A percentile compares a stretch with the other conserved stretches of the same genome.
These are phyloP conservation scores for Heliconius melpomene DNA, from an alignment of 1,140 invertebrate genomes.

Conservation along the genomic window DNA sequence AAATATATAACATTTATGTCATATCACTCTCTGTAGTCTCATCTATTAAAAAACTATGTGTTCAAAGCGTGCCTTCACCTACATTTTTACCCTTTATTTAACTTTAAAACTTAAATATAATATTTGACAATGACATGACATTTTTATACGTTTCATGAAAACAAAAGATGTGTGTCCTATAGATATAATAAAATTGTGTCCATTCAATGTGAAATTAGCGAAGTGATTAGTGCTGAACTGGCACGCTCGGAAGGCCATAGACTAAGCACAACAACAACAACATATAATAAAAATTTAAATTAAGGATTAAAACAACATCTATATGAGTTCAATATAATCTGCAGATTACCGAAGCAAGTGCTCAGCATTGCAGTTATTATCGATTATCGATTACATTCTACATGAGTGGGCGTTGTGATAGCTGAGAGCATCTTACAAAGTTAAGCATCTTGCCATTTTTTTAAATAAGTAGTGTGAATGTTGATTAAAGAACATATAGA, in stretches of 20 bases:
- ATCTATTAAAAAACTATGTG: no score
- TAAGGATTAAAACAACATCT: background rate
- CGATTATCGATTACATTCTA: constrained; percentile 33
- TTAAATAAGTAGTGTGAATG: background rate
- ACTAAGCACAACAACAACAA: no score
- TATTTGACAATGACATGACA: background rate
- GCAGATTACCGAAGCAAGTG: constrained; percentile 18
- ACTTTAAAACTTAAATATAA: background rate
- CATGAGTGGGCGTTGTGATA: constrained; percentile 33
- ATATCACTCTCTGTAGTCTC: no score
- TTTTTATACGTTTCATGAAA: no score
- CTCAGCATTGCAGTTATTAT: constrained; percentile 34
- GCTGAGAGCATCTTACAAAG: constrained; percentile 28
- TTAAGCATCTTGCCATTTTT: constrained; percentile 18
- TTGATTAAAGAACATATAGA: background rate
- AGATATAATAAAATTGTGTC: no score
- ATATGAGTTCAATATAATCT: background rate
- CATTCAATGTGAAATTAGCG: no score
- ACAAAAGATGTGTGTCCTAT: no score
- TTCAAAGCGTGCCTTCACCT: no score
- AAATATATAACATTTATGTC: no score
- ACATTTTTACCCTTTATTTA: background rate
- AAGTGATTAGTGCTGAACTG: no score
- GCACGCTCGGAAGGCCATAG: no score
- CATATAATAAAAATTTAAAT: background rate